These are phyloP conservation scores for Odontophorus gujanensis DNA, from an alignment of 2,113 vertebrate genomes.

Conservation along the genomic window DNA sequence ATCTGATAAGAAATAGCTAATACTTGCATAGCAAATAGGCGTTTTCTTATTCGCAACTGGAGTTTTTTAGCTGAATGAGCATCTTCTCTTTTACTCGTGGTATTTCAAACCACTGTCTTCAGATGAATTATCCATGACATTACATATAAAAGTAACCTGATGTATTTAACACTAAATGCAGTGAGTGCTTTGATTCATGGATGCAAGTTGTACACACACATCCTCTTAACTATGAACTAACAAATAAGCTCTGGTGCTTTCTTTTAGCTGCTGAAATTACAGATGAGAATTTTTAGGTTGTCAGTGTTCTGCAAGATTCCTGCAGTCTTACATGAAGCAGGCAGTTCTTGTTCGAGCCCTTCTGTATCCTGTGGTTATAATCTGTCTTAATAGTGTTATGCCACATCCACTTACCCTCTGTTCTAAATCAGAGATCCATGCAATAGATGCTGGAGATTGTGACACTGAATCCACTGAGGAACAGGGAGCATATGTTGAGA, in stretches of 20 bases:
- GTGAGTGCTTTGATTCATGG: neutral
- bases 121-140: neutral
- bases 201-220: neutral
- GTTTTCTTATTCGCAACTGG: neutral
- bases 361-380: neutral
- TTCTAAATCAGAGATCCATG: neutral
- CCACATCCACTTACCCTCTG: neutral
- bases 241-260: neutral
- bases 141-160: neutral
- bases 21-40: fast-evolving
- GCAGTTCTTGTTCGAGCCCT: neutral
- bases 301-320: neutral
- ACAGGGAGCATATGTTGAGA: neutral
- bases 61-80: neutral
- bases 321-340: neutral
- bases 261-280: neutral
- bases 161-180: neutral
- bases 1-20: constrained; percentile 1
- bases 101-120: neutral
- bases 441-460: neutral
- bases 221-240: neutral
- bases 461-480: neutral
- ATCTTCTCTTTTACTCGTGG: neutral
- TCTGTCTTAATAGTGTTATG: neutral
- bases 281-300: neutral